Conservation (phyloP, 2,113 vertebrate species). For the Phylloscopus trochilus region DNA sequence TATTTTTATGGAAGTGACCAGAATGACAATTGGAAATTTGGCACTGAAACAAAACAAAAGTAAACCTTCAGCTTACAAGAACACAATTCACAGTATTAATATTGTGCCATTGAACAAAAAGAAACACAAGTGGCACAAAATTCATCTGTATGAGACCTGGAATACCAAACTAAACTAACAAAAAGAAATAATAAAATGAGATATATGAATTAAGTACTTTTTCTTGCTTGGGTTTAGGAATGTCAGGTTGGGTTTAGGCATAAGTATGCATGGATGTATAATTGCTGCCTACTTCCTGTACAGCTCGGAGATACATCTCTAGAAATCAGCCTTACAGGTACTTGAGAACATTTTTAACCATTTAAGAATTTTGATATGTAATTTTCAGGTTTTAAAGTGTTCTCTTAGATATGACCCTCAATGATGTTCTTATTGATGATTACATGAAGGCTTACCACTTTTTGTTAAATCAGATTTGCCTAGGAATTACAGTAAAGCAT, state of each 20-base stretch:
- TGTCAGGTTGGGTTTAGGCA: neutral
- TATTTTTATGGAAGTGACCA: neutral
- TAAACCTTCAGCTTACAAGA: neutral
- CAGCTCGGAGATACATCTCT: neutral
- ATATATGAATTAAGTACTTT: neutral
- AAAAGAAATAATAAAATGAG: neutral
- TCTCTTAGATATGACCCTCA: neutral
- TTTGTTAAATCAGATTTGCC: neutral
- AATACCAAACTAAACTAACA: neutral
- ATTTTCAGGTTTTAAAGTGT: neutral
- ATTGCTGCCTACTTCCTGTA: neutral
- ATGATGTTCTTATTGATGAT: neutral
- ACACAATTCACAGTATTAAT: neutral
- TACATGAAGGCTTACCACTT: neutral
- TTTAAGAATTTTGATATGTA: neutral
- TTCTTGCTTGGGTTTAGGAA: neutral
- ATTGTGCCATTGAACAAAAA: neutral
- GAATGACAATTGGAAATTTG: neutral
- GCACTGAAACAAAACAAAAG: neutral
- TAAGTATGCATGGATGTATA: neutral
- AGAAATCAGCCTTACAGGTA: neutral
- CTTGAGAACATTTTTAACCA: neutral
- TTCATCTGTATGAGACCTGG: neutral
- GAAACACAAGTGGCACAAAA: neutral
- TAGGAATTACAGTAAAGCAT: neutral